These are phyloP conservation scores for Chaetodon trifascialis DNA, from an alignment of 2,113 vertebrate species.

Conservation along the genomic window DNA sequence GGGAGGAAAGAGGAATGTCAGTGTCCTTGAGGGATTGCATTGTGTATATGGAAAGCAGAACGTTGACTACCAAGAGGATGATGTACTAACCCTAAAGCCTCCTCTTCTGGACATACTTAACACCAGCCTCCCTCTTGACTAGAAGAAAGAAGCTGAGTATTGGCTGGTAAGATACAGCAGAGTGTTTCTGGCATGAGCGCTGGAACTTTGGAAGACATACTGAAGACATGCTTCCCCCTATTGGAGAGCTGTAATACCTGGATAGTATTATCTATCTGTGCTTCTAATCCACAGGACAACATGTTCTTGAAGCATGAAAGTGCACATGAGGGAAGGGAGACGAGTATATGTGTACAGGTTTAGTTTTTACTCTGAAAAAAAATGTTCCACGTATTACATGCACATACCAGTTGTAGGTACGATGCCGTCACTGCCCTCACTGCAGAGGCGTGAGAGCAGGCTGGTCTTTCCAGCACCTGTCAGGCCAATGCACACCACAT, in stretches of 20 bases:
- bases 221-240: slow-evolving; percentile 35
- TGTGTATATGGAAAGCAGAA: slow-evolving; percentile 57
- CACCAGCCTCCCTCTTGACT: slow-evolving; percentile 55
- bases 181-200: slow-evolving; percentile 34
- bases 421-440: slow-evolving; percentile 89
- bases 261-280: slow-evolving; percentile 16
- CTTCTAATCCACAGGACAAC: slow-evolving; percentile 42
- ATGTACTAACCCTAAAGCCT: slow-evolving; percentile 58
- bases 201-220: slow-evolving; percentile 25
- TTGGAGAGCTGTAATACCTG: slow-evolving; percentile 45
- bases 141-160: slow-evolving; percentile 36
- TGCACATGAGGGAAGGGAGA: background rate
- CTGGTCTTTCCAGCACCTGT: slow-evolving; percentile 96
- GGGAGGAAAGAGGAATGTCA: slow-evolving; percentile 53
- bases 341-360: background rate
- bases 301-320: slow-evolving; percentile 41
- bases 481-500: slow-evolving; percentile 98
- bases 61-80: slow-evolving; percentile 55
- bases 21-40: slow-evolving; percentile 56
- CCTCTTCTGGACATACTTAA: slow-evolving; percentile 64
- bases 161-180: slow-evolving; percentile 39
- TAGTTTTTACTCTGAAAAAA: slow-evolving; percentile 6
- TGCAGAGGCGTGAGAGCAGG: slow-evolving; percentile 93
- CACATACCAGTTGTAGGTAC: slow-evolving; percentile 94
- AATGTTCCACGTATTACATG: background rate